Conservation (phyloP, 1,140 invertebrate species). For the Drosophila orena region DNA sequence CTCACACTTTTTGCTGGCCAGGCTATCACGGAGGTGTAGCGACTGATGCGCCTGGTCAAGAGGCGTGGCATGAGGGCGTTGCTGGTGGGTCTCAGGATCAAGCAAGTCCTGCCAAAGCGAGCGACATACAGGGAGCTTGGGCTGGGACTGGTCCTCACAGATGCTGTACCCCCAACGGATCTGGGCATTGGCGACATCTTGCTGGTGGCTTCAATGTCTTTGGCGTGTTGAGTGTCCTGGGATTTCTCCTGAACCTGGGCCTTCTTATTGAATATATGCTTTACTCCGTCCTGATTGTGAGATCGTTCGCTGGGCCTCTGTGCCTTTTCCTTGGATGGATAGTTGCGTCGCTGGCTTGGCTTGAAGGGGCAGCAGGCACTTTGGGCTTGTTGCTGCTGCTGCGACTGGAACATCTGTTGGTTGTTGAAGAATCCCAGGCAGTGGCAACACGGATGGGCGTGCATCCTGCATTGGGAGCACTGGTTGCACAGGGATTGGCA, state of each 20-base stretch:
- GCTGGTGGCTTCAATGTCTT: neutral
- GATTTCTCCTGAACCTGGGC: neutral
- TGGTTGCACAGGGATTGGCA: neutral
- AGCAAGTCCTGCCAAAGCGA: slow-evolving; percentile 57
- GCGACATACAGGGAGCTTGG: slow-evolving; percentile 32
- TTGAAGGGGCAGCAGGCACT: neutral
- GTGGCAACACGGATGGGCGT: slow-evolving; percentile 8
- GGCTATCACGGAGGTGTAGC: slow-evolving; percentile 41
- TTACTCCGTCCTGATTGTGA: neutral
- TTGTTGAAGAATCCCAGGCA: slow-evolving; percentile 12
- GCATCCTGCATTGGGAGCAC: slow-evolving; percentile 3
- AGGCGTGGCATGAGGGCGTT: slow-evolving; percentile 20
- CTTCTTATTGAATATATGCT: neutral
- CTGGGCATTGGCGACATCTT: neutral
- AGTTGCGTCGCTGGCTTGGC: neutral
- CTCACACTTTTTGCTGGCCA: slow-evolving; percentile 15
- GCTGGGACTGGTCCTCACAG: neutral
- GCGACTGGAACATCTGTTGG: neutral
- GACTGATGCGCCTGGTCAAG: slow-evolving; percentile 45
- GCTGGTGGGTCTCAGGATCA: slow-evolving; percentile 48
- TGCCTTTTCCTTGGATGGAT: neutral
- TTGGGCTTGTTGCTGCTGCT: neutral
- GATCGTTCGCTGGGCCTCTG: neutral
- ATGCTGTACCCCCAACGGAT: neutral
- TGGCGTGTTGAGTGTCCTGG: no score